These are phyloP conservation scores for Frieseomelitta varia DNA, from an alignment of 1,140 invertebrate species.

Conservation along the genomic window DNA sequence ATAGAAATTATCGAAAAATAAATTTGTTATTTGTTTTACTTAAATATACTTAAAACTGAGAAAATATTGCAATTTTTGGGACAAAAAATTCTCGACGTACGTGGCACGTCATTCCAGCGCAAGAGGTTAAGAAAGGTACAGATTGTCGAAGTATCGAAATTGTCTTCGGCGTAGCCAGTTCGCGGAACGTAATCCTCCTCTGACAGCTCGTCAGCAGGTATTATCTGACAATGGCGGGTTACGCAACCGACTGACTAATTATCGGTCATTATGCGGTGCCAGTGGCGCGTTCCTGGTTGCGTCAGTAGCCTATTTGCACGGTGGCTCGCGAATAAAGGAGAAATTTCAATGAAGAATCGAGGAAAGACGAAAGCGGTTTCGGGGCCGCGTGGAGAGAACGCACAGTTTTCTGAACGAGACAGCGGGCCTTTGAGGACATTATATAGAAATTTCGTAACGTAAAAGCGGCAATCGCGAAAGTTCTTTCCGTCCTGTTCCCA, in stretches of 20 bases:
- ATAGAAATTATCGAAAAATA: too few species aligned
- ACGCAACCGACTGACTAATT: constrained; percentile 68
- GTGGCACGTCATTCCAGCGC: too few species aligned
- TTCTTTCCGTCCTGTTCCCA: too few species aligned
- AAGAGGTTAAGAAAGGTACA: not conserved
- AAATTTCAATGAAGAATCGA: constrained; percentile 51
- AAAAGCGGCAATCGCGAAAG: not conserved
- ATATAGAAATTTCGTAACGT: not conserved
- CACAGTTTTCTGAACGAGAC: not conserved
- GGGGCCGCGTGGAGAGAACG: not conserved
- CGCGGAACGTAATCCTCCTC: constrained; percentile 31
- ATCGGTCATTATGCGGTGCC: constrained; percentile 62
- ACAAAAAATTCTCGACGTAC: too few species aligned
- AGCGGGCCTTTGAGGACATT: too few species aligned
- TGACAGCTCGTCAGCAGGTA: constrained; percentile 23
- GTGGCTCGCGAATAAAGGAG: constrained; percentile 40
- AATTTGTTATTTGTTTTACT: too few species aligned
- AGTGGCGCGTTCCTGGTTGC: constrained; percentile 51
- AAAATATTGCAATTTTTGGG: too few species aligned
- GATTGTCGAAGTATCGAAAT: not conserved
- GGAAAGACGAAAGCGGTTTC: not conserved
- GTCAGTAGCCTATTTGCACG: constrained; percentile 57
- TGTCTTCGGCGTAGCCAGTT: not conserved
- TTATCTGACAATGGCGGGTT: constrained; percentile 58
- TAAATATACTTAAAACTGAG: too few species aligned